Evolutionary conservation across 1,140 invertebrate species (phyloP).

Genomic region (Euura lappo): DNA sequence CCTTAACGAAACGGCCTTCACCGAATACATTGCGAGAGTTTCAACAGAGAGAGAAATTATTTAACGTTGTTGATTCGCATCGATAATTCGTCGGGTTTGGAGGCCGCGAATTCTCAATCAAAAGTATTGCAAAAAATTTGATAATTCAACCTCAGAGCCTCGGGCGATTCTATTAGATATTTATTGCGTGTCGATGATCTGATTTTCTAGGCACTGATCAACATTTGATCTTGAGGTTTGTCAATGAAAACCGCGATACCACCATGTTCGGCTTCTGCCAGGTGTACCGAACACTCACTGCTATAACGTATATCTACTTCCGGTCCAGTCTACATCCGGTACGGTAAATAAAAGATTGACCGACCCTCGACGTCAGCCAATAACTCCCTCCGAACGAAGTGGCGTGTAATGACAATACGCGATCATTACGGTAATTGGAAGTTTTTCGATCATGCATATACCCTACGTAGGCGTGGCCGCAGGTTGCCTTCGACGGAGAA

Average conservation of each 20-base stretch:
- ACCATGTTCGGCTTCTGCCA: too few species aligned
- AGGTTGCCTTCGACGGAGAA: constrained; percentile 35
- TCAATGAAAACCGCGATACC: too few species aligned
- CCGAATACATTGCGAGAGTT: constrained; percentile 1
- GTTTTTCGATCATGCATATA: constrained; percentile 41
- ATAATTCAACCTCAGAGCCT: too few species aligned
- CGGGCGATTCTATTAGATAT: too few species aligned
- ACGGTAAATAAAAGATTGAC: not conserved
- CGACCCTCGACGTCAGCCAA: not conserved
- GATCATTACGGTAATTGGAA: constrained; percentile 37
- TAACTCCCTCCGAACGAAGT: not conserved
- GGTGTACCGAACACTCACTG: too few species aligned
- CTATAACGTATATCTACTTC: not conserved
- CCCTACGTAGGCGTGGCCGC: constrained; percentile 24
- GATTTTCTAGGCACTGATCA: too few species aligned
- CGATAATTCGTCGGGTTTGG: not conserved
- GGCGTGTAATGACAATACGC: not conserved
- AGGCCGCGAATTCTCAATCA: not conserved
- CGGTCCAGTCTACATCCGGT: constrained; percentile 6
- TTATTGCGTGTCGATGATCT: too few species aligned
- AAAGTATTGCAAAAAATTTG: too few species aligned
- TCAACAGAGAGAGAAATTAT: not conserved
- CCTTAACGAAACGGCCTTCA: not conserved
- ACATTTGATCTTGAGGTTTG: too few species aligned
- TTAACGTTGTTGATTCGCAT: not conserved